Conservation (phyloP, 1,140 invertebrate species). For the Zaprionus taronus region DNA sequence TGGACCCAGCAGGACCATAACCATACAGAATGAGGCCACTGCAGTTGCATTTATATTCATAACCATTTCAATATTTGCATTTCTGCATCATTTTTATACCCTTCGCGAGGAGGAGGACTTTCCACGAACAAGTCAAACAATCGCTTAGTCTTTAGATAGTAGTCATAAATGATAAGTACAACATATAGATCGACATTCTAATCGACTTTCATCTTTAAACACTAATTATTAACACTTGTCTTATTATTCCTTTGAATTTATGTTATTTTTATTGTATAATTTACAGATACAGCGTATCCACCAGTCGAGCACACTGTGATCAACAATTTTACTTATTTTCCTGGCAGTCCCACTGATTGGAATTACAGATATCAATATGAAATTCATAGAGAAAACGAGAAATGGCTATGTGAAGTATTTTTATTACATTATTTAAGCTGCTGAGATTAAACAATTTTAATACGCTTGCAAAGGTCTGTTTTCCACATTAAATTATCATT, state of each 20-base stretch:
- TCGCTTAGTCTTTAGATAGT: not conserved
- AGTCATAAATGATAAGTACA: not conserved
- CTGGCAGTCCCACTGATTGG: not conserved
- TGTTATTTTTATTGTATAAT: not conserved
- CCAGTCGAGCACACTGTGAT: not conserved
- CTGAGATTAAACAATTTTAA: not conserved
- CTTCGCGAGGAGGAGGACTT: not conserved
- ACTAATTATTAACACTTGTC: not conserved
- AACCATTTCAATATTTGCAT: slow-evolving; percentile 39
- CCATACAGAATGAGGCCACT: slow-evolving; percentile 19
- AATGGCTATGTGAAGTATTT: not conserved
- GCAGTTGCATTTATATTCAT: slow-evolving; percentile 35
- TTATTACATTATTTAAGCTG: not conserved
- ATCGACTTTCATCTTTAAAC: not conserved
- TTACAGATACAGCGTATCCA: not conserved
- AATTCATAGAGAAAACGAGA: slow-evolving; percentile 1
- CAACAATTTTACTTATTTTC: not conserved
- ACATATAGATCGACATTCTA: not conserved
- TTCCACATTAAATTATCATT: not conserved
- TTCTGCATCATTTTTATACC: slow-evolving; percentile 26
- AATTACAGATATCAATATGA: slow-evolving; percentile 5
- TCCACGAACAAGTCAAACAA: not conserved
- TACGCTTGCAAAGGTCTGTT: not conserved
- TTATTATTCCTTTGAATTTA: not conserved
- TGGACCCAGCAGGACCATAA: slow-evolving; percentile 14